Evolutionary conservation across 1,140 invertebrate genomes (phyloP).

Genomic region (Pogonomyrmex californicus): DNA sequence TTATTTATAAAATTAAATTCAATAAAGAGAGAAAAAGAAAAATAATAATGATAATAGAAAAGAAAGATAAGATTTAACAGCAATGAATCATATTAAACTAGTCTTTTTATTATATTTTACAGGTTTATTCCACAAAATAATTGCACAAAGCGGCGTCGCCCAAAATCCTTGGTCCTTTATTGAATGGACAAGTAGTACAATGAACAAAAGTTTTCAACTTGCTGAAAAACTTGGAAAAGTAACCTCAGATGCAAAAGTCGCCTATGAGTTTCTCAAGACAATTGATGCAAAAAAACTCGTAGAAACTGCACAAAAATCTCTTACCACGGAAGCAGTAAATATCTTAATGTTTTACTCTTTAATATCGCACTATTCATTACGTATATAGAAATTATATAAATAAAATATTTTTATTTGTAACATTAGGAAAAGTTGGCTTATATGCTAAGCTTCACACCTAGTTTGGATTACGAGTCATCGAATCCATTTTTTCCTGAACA

Average conservation of each 20-base stretch:
- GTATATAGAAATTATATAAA: not conserved
- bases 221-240: constrained; percentile 84
- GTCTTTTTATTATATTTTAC: not conserved
- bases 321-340: not conserved
- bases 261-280: constrained; percentile 85
- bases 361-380: not conserved
- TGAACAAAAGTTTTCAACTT: constrained; percentile 75
- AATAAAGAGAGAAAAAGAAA: too few relatives aligned
- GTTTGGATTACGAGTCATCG: constrained; percentile 78
- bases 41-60: too few relatives aligned
- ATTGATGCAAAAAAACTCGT: constrained; percentile 73
- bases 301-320: not conserved
- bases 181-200: not conserved
- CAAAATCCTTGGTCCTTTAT: constrained; percentile 82
- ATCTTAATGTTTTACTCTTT: not conserved
- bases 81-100: not conserved
- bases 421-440: constrained; percentile 52
- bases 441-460: constrained; percentile 72
- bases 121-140: constrained; percentile 88
- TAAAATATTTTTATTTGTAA: not conserved
- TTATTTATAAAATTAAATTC: too few relatives aligned
- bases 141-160: constrained; percentile 88
- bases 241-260: constrained; percentile 81
- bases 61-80: not conserved
- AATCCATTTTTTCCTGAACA: constrained; percentile 84